These are phyloP conservation scores for Catonia carolina DNA, from an alignment of 2,888 invertebrate genomes.

Conservation along the genomic window DNA sequence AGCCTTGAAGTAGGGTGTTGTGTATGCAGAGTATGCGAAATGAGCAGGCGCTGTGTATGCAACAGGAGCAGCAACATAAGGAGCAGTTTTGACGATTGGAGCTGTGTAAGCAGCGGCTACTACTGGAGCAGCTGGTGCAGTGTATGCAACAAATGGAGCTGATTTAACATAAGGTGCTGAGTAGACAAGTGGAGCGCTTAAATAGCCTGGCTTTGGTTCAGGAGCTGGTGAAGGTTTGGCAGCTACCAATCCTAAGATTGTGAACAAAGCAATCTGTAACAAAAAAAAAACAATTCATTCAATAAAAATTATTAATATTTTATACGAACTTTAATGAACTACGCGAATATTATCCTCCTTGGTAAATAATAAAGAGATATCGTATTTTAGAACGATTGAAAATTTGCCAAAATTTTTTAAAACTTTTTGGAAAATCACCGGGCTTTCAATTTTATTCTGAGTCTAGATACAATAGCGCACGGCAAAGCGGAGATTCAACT, in stretches of 20 bases:
- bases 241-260: not conserved
- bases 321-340: no score
- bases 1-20: slow-evolving; percentile 1
- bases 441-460: no score
- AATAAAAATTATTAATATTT: no score
- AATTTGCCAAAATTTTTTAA: no score
- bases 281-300: not conserved
- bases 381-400: no score
- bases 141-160: not conserved
- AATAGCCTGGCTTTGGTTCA: not conserved
- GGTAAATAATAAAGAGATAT: no score
- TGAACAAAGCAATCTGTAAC: not conserved
- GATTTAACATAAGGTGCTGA: not conserved
- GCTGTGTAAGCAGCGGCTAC: not conserved
- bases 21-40: not conserved
- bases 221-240: not conserved
- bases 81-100: not conserved
- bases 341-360: no score
- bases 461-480: no score
- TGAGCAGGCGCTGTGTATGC: slow-evolving; percentile 1
- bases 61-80: not conserved
- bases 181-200: not conserved
- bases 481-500: no score
- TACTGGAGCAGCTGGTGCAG: not conserved
- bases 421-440: no score